These are phyloP conservation scores for Lates japonicus DNA, from an alignment of 2,797 vertebrate genomes.

Conservation along the genomic window DNA sequence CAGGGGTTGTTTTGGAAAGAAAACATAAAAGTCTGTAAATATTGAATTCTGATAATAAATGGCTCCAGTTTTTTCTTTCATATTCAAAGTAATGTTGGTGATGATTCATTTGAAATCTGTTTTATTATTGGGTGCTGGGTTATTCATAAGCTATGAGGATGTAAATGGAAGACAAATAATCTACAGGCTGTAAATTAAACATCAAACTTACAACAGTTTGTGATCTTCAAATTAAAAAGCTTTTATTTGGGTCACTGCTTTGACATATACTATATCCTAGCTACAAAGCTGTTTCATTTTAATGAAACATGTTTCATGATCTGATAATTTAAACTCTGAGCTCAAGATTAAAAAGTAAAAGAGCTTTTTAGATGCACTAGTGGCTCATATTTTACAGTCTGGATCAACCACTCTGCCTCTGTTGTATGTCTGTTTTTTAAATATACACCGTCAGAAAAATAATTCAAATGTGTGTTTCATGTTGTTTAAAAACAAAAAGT, in stretches of 20 bases:
- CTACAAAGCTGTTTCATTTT: neutral
- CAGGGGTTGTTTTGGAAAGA: constrained; percentile 6
- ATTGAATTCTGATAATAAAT: constrained; percentile 18
- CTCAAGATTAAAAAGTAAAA: neutral
- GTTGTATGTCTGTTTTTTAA: constrained; percentile 3
- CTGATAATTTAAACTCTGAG: neutral
- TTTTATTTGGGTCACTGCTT: neutral
- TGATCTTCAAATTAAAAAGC: neutral
- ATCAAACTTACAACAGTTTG: neutral
- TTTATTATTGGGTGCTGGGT: constrained; percentile 36
- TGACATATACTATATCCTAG: neutral
- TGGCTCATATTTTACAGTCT: constrained; percentile 7
- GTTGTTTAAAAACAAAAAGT: constrained; percentile 6
- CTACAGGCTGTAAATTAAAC: neutral
- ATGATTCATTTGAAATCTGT: constrained; percentile 6
- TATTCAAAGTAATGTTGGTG: neutral
- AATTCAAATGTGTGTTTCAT: constrained; percentile 21
- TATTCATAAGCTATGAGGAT: constrained; percentile 3
- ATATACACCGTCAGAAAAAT: neutral
- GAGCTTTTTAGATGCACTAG: neutral
- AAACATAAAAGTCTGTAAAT: constrained; percentile 62
- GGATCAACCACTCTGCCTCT: neutral
- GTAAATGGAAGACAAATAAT: neutral
- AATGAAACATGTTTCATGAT: no score
- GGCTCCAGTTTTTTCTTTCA: constrained; percentile 4